Conservation (phyloP, 1,140 invertebrate species). For the Drosophila willistoni region DNA sequence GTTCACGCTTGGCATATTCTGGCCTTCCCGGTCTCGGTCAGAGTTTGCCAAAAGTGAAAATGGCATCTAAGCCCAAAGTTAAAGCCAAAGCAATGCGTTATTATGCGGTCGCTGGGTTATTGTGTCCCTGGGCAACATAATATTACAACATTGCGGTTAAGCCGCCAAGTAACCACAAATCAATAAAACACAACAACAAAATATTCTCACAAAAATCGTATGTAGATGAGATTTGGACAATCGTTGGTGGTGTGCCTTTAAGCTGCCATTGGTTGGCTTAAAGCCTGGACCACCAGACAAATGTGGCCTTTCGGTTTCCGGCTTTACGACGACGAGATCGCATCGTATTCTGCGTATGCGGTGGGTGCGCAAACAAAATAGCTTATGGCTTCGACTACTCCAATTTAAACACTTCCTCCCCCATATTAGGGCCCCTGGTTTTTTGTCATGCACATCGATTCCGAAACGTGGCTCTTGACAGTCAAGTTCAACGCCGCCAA, state of each 20-base stretch:
- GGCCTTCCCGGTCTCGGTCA: conserved; percentile 41
- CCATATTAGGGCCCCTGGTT: conserved; percentile 62
- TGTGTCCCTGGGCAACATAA: conserved; percentile 31
- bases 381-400: conserved; percentile 62
- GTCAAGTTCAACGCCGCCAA: conserved; percentile 79
- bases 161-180: conserved; percentile 50
- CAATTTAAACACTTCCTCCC: conserved; percentile 80
- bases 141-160: conserved; percentile 47
- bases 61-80: conserved; percentile 10
- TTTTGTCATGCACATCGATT: conserved; percentile 78
- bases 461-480: conserved; percentile 66
- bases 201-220: conserved; percentile 67
- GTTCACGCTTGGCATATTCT: conserved; percentile 63
- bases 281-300: conserved; percentile 30
- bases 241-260: not conserved
- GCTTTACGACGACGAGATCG: conserved; percentile 31
- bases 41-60: conserved; percentile 63
- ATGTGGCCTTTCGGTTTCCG: conserved; percentile 72
- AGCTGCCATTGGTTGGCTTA: not conserved
- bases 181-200: conserved; percentile 47
- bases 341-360: not conserved
- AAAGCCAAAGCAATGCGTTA: not conserved
- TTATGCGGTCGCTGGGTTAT: not conserved
- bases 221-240: conserved; percentile 36
- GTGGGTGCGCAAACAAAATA: conserved; percentile 59